Conservation (phyloP, 64 coral and sea anemone genomes). For the Trachythela sp. region DNA sequence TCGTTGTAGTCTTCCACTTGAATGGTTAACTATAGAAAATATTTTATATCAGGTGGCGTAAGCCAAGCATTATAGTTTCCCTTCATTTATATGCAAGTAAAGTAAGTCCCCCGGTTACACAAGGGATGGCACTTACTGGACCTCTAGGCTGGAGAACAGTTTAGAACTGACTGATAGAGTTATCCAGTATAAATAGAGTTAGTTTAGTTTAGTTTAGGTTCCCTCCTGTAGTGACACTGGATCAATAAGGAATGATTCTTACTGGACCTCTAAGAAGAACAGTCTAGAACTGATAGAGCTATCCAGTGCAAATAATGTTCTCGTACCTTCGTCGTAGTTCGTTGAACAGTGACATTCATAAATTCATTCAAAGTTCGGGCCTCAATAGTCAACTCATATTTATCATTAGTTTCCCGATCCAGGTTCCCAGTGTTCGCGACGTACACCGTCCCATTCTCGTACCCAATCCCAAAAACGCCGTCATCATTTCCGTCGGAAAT, state of each 20-base stretch:
- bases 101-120: no score
- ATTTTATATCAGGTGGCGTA: background rate
- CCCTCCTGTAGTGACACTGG: no score
- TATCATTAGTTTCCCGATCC: slow-evolving; percentile 55
- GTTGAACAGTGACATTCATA: slow-evolving; percentile 66
- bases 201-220: no score
- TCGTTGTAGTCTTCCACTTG: slow-evolving; percentile 76
- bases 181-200: no score
- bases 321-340: slow-evolving; percentile 5
- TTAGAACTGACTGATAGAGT: background rate
- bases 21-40: slow-evolving; percentile 48
- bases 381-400: slow-evolving; percentile 56
- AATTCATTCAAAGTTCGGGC: slow-evolving; percentile 31
- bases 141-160: background rate
- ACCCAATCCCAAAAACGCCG: slow-evolving; percentile 55
- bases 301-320: background rate
- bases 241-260: no score
- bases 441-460: slow-evolving; percentile 61
- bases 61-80: no score
- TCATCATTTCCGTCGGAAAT: slow-evolving; percentile 40
- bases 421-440: slow-evolving; percentile 47
- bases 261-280: no score
- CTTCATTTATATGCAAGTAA: no score
- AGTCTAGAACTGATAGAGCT: background rate
- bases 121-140: background rate